Evolutionary conservation across 1,140 invertebrate genomes (phyloP), one percentile per base, ranked within the genome.

Genomic region (Ips typographus): DNA sequence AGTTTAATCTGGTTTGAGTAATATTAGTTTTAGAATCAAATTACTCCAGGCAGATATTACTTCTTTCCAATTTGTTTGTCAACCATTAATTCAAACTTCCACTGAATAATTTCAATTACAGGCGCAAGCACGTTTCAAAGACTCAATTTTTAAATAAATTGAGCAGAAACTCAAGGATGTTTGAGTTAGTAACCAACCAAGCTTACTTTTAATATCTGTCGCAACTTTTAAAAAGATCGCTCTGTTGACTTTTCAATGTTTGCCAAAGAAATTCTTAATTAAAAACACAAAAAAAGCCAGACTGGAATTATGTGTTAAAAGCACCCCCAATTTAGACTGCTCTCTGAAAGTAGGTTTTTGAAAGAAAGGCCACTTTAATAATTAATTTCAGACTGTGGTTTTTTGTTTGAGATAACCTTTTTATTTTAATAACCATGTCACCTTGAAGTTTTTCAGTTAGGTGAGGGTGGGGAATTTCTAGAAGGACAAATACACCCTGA

Each of bases 81-180:
- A 47, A 47, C 44, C 4, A 4, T 47, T 47, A n/a, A 47, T 5
- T 5, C 44, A n/a, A 47, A n/a, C n/a, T 47, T n/a, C 4, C 44
- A n/a, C 44, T 47, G 44, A 47, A 47, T 55, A 55, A 55, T 55
- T 55, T 55, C 7, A 55, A 55, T 55, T 55, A 55, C 4, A 38
- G 8, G 36, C 52, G 8, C 2, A 37, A 37, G n/a, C 8, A 55
- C 7, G 6, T 49, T 55, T 55, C 52, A 55, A 37, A 55, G 37
- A 55, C 44, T 22, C 22, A 22, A 49, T 49, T 49, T 49, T 49
- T 6, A 49, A 49, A 49, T 49, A 49, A 49, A 49, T 49, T 49
- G 44, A 49, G 44, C 6, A 49, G 22, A 49, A 49, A 8, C 44
- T 49, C 6, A 22, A 49, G 3, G 22, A 49, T 49, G 44, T 49